phyloP scores from a whole-genome alignment of 2,113 vertebrate species.

The Saimiri boliviensis region DNA sequence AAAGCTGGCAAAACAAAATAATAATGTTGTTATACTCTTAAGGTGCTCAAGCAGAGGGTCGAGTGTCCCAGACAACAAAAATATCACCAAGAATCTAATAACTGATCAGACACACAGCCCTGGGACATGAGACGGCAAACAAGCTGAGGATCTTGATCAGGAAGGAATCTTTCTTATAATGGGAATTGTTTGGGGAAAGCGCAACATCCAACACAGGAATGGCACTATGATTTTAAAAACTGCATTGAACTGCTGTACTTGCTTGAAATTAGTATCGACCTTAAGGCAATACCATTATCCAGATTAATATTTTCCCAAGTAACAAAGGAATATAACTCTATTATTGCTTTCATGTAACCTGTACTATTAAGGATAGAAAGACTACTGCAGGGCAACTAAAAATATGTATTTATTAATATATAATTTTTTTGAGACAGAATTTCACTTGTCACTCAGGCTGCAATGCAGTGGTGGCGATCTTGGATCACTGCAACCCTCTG shows the following conservation, averaged over 20 bases:
- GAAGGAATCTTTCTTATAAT: background rate
- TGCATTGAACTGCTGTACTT: background rate
- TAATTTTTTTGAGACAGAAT: too few relatives aligned
- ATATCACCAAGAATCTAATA: background rate
- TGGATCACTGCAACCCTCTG: too few relatives aligned
- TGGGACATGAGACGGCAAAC: background rate
- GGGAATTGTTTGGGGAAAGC: background rate
- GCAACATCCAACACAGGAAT: background rate
- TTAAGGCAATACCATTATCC: background rate
- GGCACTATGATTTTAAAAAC: background rate
- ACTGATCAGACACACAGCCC: background rate
- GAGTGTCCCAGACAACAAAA: background rate
- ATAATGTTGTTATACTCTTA: background rate
- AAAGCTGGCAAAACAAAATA: constrained; percentile 5
- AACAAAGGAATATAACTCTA: background rate
- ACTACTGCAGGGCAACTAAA: background rate
- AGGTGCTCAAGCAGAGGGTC: background rate
- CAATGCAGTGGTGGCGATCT: too few relatives aligned
- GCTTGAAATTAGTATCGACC: background rate
- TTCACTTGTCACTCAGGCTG: too few relatives aligned
- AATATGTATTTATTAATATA: too few relatives aligned
- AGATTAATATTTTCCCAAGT: background rate
- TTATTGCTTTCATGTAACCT: background rate
- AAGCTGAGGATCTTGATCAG: background rate
- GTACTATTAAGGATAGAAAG: background rate